These are phyloP conservation scores for Amblyraja radiata DNA, from an alignment of 2,797 vertebrate species.

Conservation along the genomic window DNA sequence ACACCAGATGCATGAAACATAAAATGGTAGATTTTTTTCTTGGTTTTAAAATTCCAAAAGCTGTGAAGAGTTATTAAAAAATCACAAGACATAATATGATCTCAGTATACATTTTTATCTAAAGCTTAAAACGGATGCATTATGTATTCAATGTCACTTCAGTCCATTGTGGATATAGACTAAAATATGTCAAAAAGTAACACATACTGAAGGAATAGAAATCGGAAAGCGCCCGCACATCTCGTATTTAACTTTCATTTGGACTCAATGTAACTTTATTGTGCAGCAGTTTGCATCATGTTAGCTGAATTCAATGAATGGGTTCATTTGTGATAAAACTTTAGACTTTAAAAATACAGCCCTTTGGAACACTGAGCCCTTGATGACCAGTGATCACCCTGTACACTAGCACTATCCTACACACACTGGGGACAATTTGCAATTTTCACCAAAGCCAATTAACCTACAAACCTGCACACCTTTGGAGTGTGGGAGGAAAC, in stretches of 20 bases:
- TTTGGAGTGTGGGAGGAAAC: no score
- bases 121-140: background rate
- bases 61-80: background rate
- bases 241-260: background rate
- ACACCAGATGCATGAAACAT: no score
- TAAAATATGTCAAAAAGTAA: background rate
- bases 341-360: no score
- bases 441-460: no score
- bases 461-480: no score
- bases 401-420: no score
- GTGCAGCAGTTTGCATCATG: background rate
- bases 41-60: background rate
- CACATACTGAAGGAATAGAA: background rate
- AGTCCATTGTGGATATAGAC: no score
- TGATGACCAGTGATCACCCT: no score
- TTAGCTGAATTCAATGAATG: slow-evolving; percentile 1
- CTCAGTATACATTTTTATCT: background rate
- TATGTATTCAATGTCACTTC: background rate
- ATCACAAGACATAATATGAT: background rate
- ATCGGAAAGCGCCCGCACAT: background rate
- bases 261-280: background rate
- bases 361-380: no score
- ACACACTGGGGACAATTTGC: no score
- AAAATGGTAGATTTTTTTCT: background rate
- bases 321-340: background rate